These are phyloP conservation scores for Turritopsis dohrnii DNA, from an alignment of 30 jellyfish, hydroid and myxozoan genomes.

Conservation along the genomic window DNA sequence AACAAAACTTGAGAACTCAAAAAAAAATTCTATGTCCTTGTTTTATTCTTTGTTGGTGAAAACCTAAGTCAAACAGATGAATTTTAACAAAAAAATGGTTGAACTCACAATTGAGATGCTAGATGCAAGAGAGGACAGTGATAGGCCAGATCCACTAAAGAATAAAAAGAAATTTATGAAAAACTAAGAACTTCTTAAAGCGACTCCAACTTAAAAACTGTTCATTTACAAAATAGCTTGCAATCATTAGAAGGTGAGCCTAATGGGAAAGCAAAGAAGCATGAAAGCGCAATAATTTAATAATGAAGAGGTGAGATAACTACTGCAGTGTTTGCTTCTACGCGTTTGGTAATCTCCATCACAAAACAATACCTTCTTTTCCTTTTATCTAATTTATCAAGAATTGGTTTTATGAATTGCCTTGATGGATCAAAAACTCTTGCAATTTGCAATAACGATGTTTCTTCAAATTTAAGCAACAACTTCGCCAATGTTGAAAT, in stretches of 20 bases:
- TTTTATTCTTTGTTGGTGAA: no score
- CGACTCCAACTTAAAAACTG: no score
- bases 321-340: no score
- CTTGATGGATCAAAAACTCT: slow-evolving; percentile 86
- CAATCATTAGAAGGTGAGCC: no score
- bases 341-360: background rate
- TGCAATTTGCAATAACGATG: slow-evolving; percentile 49
- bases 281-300: no score
- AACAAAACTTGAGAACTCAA: no score
- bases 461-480: slow-evolving; percentile 42
- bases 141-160: background rate
- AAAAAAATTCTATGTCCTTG: no score
- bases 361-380: slow-evolving; percentile 9
- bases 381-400: slow-evolving; percentile 38
- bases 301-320: no score
- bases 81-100: background rate
- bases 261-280: no score
- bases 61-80: background rate
- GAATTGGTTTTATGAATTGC: slow-evolving; percentile 56
- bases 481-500: slow-evolving; percentile 35
- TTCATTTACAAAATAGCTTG: no score
- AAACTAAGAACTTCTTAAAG: no score
- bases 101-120: background rate
- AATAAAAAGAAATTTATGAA: no score
- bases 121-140: background rate